Conservation (phyloP, 2,113 vertebrate species). For the Eulemur macaco region DNA sequence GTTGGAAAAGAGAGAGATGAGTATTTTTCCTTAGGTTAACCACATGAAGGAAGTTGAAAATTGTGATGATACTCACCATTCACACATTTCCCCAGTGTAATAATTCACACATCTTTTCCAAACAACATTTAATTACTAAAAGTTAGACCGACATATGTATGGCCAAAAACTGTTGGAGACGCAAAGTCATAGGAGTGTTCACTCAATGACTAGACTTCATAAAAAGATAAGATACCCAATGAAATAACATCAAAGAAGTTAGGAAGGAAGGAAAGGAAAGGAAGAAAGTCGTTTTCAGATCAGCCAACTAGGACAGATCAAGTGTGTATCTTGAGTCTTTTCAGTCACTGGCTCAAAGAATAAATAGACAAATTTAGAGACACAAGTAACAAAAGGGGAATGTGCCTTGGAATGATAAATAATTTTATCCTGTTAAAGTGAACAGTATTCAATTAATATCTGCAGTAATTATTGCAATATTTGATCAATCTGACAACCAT, state of each 20-base stretch:
- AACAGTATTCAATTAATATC: not conserved
- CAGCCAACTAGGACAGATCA: not conserved
- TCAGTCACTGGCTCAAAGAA: not conserved
- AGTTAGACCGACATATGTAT: not conserved
- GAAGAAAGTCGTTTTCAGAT: not conserved
- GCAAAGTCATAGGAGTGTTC: not conserved
- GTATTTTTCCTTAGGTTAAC: not conserved
- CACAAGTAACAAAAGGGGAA: not conserved
- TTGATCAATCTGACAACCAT: not conserved
- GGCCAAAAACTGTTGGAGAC: not conserved
- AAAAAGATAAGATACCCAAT: not conserved
- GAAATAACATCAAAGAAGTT: not conserved
- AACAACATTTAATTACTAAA: not conserved
- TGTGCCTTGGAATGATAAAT: not conserved
- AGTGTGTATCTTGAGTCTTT: not conserved
- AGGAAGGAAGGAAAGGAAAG: not conserved
- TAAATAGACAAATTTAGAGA: not conserved
- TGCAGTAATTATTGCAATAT: not conserved
- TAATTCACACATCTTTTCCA: not conserved
- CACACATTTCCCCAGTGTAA: not conserved
- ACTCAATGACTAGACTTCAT: not conserved
- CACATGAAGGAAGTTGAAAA: not conserved
- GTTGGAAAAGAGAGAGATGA: not conserved
- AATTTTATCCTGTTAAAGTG: not conserved
- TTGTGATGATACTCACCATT: not conserved